Evolutionary conservation across 2,888 invertebrate genomes (phyloP), one percentile per base, ranked within the genome.

Genomic region (Dendrolimus houi): DNA sequence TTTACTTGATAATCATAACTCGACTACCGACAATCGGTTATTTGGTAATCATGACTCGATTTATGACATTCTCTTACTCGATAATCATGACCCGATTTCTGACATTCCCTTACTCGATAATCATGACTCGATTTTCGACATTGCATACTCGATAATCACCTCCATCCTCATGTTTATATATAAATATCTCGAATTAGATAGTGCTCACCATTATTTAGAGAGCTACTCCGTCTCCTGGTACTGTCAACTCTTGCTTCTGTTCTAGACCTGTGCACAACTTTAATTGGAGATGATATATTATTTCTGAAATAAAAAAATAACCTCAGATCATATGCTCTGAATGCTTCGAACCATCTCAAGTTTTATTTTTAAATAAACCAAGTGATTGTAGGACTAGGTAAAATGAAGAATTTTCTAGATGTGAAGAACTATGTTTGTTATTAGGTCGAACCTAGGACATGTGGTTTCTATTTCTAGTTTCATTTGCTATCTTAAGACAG

Each of bases 161-260:
- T 29, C 6, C 29, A 29, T 29, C 29, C 29, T 29, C 29, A 29
- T 29, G 3, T 6, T 29, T 29, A 29, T 6, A 29, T 29, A 29
- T 29, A 29, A 6, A 29, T 29, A 29, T 6, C 29, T 6, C 29
- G 29, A 29, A 29, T 13, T 53, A 9, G n/a, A 41, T n/a, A 56
- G 1, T 2, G 57, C 70, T 66, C 55, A 85, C 89, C 85, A 57
- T 88, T 89, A 54, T 75, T 89, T 0, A 90, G 68, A 0, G 89
- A 89, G 55, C 77, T 89, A 56, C 91, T 91, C 60, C 90, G 65
- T 56, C 90, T 64, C 14, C 89, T 68, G 0, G 67, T 68, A n/a
- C 72, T 69, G 53, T 87, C 87, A 0, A 72, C 69, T 47, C 88
- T 69, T 0, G 65, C 74, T 10, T 84, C 86, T 0, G 82, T 71